Evolutionary conservation across 1,140 invertebrate genomes (phyloP), one percentile per base, ranked within the genome.

Genomic region (Drosophila jambulina): DNA sequence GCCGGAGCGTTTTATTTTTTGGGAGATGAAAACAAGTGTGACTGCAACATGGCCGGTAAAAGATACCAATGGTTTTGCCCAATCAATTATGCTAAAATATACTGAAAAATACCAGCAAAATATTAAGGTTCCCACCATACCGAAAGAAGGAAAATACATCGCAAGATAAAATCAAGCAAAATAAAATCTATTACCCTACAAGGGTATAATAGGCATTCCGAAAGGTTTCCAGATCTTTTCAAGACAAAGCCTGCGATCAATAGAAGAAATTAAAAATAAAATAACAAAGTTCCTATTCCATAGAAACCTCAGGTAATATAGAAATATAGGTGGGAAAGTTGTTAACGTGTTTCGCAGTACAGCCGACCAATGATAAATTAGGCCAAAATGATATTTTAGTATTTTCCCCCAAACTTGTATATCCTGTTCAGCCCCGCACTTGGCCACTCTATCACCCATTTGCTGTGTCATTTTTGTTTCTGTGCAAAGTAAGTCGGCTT

Each of bases 401-500:
- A 54, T 54, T 38, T 54, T 53, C 5, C 2, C 0, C 7, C 3
- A 8, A 53, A 0, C n/a, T n/a, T n/a, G n/a, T n/a, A 29, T 17
- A 17, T 36, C 3, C 19, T n/a, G 9, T 17, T 15, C 7, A 15
- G 5, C 38, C 27, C 0, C 2, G 12, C 19, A 27, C 25, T 32
- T n/a, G 71, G 69, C 34, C 68, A 61, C 68, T 29, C 29, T 54
- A 10, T 4, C 34, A 17, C 27, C 49, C 60, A 79, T 54, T 84
- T 88, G 84, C 84, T 90, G 77, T 88, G 84, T 88, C 84, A 88
- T 88, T 84, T 80, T 61, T 79, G 51, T 84, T 87, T 75, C 59
- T 64, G 40, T 74, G 74, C 61, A 12, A 58, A 79, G 42, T 58
- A 75, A 72, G 71, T 88, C 78, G 85, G 85, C 78, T 32, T 71